Conservation (phyloP, 2,797 vertebrate genomes). For the Lithobates pipiens region DNA sequence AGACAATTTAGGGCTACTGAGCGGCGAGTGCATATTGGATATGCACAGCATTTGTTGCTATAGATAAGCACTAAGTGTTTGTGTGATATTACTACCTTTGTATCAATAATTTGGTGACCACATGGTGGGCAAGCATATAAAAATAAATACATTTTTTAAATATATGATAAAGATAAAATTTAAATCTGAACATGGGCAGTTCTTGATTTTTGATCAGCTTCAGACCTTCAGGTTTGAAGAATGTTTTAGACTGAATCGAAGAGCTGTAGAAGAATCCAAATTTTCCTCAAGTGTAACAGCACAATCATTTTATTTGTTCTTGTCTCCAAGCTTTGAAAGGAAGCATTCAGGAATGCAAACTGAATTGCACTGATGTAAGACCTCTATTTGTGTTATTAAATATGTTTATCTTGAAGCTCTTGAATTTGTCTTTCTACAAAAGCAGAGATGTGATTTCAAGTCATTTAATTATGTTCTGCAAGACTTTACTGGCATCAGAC, state of each 20-base stretch:
- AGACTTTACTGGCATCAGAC: slow-evolving; percentile 36
- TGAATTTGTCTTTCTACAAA: slow-evolving; percentile 46
- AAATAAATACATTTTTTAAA: too few relatives aligned
- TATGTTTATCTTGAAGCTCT: slow-evolving; percentile 37
- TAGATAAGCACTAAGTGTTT: too few relatives aligned
- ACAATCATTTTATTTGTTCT: slow-evolving; percentile 37
- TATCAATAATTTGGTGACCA: too few relatives aligned
- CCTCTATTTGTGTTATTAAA: slow-evolving; percentile 43
- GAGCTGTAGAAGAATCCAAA: background rate
- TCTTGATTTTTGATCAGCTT: background rate
- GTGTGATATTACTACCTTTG: too few relatives aligned
- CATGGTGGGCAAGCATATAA: too few relatives aligned
- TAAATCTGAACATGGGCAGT: too few relatives aligned
- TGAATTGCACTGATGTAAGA: slow-evolving; percentile 31
- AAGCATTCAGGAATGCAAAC: slow-evolving; percentile 8
- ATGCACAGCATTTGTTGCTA: too few relatives aligned
- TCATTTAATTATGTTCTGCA: slow-evolving; percentile 38
- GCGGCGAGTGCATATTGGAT: too few relatives aligned
- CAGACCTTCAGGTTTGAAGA: background rate
- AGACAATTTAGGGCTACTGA: too few relatives aligned
- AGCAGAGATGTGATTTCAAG: slow-evolving; percentile 40
- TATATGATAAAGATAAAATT: too few relatives aligned
- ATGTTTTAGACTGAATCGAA: slow-evolving; percentile 28
- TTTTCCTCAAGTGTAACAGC: background rate
- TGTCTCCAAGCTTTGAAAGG: slow-evolving; percentile 2